Percentiles rank a stretch among this genome's conserved stretches.
phyloP scores from a whole-genome alignment of 2,113 vertebrate species.

The Campylomormyrus tamandua region DNA sequence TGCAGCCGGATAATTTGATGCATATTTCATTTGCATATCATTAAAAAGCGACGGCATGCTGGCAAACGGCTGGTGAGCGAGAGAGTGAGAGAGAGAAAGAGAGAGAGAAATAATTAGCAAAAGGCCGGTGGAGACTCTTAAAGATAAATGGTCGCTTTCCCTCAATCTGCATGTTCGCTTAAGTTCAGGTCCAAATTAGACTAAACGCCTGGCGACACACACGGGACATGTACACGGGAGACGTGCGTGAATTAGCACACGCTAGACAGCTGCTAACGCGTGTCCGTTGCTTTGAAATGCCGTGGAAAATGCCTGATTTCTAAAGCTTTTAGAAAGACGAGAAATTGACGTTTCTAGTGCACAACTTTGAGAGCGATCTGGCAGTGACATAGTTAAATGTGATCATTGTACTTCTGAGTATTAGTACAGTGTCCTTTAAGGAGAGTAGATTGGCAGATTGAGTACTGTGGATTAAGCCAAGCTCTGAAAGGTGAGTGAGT shows the following conservation, averaged over 20 bases:
- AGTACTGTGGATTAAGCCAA: not conserved
- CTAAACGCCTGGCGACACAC: not conserved
- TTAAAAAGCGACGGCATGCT: slow-evolving; percentile 59
- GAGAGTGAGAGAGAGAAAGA: slow-evolving; percentile 43
- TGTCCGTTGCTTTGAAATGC: not conserved
- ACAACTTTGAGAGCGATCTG: not conserved
- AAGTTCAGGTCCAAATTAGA: slow-evolving; percentile 1
- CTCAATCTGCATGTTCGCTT: not conserved
- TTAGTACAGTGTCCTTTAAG: not conserved
- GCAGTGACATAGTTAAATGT: not conserved
- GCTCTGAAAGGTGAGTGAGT: not conserved
- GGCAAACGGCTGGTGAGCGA: slow-evolving; percentile 52
- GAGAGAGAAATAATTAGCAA: slow-evolving; percentile 40
- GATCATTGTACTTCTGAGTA: not conserved
- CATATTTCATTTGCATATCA: slow-evolving; percentile 89
- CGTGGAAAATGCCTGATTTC: not conserved
- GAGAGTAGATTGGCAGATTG: not conserved
- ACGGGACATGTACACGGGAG: not conserved
- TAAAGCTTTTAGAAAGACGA: not conserved
- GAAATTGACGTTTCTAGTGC: not conserved
- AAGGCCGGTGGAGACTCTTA: not conserved
- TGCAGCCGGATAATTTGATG: slow-evolving; percentile 81
- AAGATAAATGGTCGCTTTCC: not conserved
- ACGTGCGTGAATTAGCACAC: not conserved
- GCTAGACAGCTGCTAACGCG: not conserved